Conservation (phyloP, 2,888 invertebrate species). For the Synanthedon formicaeformis region DNA sequence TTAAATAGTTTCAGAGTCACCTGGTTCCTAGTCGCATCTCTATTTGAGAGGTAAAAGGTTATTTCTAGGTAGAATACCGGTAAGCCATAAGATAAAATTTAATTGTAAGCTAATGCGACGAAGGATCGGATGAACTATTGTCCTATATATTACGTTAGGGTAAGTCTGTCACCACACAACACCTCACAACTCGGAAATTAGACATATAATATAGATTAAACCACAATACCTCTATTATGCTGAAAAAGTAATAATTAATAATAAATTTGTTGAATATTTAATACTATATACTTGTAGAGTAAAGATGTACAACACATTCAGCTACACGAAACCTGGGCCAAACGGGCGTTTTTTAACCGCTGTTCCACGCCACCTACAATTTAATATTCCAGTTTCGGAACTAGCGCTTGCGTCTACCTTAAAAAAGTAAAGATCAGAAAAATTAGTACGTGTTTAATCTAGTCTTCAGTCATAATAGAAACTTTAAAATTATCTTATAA, state of each 20-base stretch:
- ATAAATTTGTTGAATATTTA: background rate
- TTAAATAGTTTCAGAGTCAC: conserved; percentile 22
- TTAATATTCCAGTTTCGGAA: background rate
- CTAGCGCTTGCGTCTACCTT: too few relatives aligned
- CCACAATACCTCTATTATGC: conserved; percentile 16
- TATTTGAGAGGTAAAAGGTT: background rate
- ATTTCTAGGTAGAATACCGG: too few relatives aligned
- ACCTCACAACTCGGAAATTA: background rate
- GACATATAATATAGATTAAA: conserved; percentile 6
- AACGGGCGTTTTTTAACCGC: background rate
- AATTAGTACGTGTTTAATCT: background rate
- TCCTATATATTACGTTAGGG: background rate
- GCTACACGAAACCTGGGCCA: background rate
- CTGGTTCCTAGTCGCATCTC: conserved; percentile 20
- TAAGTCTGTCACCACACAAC: background rate
- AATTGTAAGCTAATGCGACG: too few relatives aligned
- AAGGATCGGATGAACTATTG: too few relatives aligned
- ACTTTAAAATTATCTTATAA: background rate
- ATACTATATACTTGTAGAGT: background rate
- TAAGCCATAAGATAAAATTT: too few relatives aligned
- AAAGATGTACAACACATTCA: background rate
- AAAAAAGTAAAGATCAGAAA: background rate
- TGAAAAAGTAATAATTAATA: conserved; percentile 1
- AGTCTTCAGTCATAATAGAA: background rate
- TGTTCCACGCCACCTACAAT: background rate